Base-by-base conservation (phyloP, 2,797 vertebrate genomes). In the Rhinophrynus dorsalis region DNA sequence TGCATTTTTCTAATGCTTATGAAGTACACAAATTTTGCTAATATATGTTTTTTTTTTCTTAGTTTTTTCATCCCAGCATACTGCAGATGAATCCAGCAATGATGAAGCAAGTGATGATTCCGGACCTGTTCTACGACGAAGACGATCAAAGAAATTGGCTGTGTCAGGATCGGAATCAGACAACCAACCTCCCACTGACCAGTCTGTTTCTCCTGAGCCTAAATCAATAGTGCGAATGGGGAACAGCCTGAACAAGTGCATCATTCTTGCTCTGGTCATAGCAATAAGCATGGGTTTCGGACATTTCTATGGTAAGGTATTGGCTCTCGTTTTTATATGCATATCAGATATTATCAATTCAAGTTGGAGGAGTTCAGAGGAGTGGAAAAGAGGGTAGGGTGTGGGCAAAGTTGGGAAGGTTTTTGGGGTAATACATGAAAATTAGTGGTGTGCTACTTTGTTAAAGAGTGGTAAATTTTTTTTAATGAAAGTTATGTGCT, bases 241-340 rank as follows among this genome's bases (percentile, higher is more conserved):
- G 30, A 81, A 87, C 2, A 78, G 90, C 75, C 88, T 97, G 3
- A 95, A 92, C 82, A 90, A 80, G 1, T 97, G 93, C 67, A 83
- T 98, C 74, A 40, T 97, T 37, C 87, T 98, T 0, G 89, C 91
- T 12, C 83, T 99, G 60, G 73, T 98, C 63, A 77, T 98, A 2
- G 94, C 92, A 3, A 1, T 96, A 84, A 96, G 94, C 88, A 92
- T 96, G 92, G 92, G 94, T 73, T 92, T 96, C 15, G 93, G 93
- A 6, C 94, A 96, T 81, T 94, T 97, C 73, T 94, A 93, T 10
- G 94, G 97, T 98, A 75, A 89, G 90, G 77, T 13, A 26, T 1
- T 6, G 12, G 11, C 4, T 10, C 12, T 3, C 6, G 35, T 38
- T 38, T n/a, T n/a, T n/a, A n/a, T n/a, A n/a, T n/a, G n/a, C n/a